These are phyloP conservation scores for Noctua janthe DNA, from an alignment of 2,888 invertebrate genomes.

Conservation along the genomic window DNA sequence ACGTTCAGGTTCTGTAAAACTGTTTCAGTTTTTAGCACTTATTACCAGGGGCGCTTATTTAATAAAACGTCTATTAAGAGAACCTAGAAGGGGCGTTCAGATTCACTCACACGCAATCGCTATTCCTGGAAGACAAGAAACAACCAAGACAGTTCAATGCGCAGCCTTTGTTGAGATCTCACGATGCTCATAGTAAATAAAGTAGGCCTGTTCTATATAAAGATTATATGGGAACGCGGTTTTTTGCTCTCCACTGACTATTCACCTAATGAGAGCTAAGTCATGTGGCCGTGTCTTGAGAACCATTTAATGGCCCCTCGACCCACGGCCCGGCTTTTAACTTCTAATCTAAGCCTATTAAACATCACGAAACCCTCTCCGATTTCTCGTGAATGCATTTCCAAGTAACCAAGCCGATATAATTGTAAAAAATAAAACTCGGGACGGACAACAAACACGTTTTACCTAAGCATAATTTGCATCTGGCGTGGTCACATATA, in stretches of 20 bases:
- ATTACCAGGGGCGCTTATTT: constrained; percentile 29
- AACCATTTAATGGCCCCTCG: constrained; percentile 82
- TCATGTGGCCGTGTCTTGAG: constrained; percentile 79
- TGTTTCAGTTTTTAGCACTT: constrained; percentile 54
- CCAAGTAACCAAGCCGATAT: constrained; percentile 89
- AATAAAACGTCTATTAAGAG: constrained; percentile 17
- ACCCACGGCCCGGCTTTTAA: constrained; percentile 86
- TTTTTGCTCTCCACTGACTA: constrained; percentile 66
- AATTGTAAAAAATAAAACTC: constrained; percentile 90
- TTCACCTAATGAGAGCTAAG: constrained; percentile 78
- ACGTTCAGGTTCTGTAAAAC: constrained; percentile 55
- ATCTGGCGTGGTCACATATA: constrained; percentile 70
- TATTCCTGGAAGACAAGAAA: constrained; percentile 28
- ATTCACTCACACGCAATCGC: background rate
- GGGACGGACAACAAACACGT: constrained; percentile 88
- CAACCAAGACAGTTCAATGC: constrained; percentile 17
- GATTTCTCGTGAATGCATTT: constrained; percentile 89
- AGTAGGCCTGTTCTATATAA: constrained; percentile 48
- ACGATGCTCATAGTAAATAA: constrained; percentile 51
- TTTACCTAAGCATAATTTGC: constrained; percentile 90
- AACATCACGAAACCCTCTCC: constrained; percentile 86
- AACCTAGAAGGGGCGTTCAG: constrained; percentile 20
- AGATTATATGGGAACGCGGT: constrained; percentile 54
- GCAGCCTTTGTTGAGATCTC: constrained; percentile 30
- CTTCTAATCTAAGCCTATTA: constrained; percentile 90